Conservation (phyloP, 2,888 invertebrate species). For the Doris montereyensis region DNA sequence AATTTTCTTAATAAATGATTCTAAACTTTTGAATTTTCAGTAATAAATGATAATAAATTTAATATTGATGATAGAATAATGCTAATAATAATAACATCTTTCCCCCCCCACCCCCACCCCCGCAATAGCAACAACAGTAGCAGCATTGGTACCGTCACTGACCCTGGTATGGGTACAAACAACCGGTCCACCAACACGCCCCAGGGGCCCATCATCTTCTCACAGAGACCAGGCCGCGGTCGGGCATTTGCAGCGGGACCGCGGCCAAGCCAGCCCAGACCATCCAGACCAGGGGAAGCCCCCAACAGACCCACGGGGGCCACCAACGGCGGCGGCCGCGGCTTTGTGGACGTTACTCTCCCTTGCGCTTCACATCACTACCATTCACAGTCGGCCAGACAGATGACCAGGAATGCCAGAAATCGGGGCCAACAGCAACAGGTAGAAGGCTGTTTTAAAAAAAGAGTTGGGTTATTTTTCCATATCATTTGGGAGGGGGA, state of each 20-base stretch:
- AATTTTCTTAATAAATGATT: too few species aligned
- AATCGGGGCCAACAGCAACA: conserved; percentile 21
- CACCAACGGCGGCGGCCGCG: not conserved
- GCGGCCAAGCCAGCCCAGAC: not conserved
- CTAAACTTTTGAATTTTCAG: too few species aligned
- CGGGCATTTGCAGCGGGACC: too few species aligned
- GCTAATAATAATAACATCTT: too few species aligned
- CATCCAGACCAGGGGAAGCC: not conserved
- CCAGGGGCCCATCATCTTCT: conserved; percentile 14
- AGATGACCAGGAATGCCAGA: conserved; percentile 16
- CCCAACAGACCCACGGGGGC: not conserved
- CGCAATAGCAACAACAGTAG: not conserved
- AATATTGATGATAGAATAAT: too few species aligned
- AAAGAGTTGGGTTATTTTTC: too few species aligned
- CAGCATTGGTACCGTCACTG: conserved; percentile 3
- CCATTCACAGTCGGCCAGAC: conserved; percentile 47
- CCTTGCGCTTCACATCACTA: conserved; percentile 58
- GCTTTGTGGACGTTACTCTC: conserved; percentile 54
- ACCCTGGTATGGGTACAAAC: not conserved
- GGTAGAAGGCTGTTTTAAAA: not conserved
- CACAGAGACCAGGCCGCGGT: too few species aligned
- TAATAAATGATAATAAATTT: too few species aligned
- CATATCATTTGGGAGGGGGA: too few species aligned
- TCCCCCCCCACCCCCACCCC: too few species aligned
- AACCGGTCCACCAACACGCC: not conserved